Base-by-base conservation (phyloP, 2,797 vertebrate species). In the Cottoperca gobio region DNA sequence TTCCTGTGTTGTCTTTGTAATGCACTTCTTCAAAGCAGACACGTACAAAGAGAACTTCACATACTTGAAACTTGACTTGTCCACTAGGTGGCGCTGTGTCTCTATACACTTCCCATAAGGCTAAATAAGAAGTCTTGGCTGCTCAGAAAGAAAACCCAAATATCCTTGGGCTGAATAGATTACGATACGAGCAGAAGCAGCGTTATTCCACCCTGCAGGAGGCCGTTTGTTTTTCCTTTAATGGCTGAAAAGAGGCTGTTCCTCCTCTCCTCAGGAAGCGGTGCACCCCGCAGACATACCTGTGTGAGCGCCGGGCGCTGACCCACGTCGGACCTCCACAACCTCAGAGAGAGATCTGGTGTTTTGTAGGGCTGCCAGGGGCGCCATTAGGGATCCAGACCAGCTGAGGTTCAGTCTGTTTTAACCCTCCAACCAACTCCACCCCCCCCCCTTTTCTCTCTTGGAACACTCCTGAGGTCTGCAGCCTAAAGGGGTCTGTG, bases 61-160 rank as follows among this genome's bases (percentile, higher is more conserved):
- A 52, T 17, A 37, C 11, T 43, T 24, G 31, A 35, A 73, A 19
- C 43, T 45, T 59, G 31, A 12, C 33, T 26, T 46, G 17, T 61
- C 92, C 93, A 91, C 87, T 81, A 90, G 93, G 90, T 85, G 93
- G 91, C 59, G 63, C 92, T 93, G 89, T 93, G 88, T 70, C 65
- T 82, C 90, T 81, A 6, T 55, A 63, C 43, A 39, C 31, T 26
- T 48, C 59, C 62, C 28, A 50, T 23, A 39, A 52, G 61, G 53
- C 59, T 48, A n/a, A 86, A 75, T 59, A 84, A 84, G 61, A 78
- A 71, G 48, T 74, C 61, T 78, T 70, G 78, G 81, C 77, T 86
- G 76, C 78, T 92, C 62, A 79, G 70, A 81, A 57, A 88, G 70
- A 63, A 82, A 93, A 92, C 77, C 84, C 87, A 92, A 93, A 92